Evolutionary conservation across 23 tunicate species (phyloP).

Genomic region (Halocynthia roretzi): DNA sequence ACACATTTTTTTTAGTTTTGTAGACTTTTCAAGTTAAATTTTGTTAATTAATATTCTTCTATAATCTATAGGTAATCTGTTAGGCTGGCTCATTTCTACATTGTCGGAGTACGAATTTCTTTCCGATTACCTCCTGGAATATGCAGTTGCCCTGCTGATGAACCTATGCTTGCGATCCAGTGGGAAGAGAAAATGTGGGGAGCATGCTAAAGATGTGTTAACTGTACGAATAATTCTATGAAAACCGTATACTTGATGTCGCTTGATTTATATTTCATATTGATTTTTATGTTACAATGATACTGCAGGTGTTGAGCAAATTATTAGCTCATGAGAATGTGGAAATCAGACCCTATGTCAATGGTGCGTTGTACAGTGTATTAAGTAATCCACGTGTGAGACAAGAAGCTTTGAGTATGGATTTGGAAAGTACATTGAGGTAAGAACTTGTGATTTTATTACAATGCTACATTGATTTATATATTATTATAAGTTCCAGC

Average conservation of each 20-base stretch:
- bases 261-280: not conserved
- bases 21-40: too few species aligned
- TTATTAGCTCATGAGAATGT: constrained; percentile 81
- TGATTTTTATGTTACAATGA: not conserved
- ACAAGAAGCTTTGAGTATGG: constrained; percentile 69
- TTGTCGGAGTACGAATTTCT: constrained; percentile 52
- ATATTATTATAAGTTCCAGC: too few species aligned
- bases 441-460: constrained; percentile 6
- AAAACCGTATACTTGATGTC: not conserved
- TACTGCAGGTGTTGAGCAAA: constrained; percentile 73
- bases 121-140: constrained; percentile 97
- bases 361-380: constrained; percentile 98
- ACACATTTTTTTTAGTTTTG: too few species aligned
- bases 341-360: constrained; percentile 87
- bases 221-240: constrained; percentile 21
- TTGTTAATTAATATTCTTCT: not conserved
- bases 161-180: constrained; percentile 79
- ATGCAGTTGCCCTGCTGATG: constrained; percentile 93
- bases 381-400: constrained; percentile 69
- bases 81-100: constrained; percentile 60
- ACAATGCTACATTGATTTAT: too few species aligned
- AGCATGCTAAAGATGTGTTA: constrained; percentile 58
- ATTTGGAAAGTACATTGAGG: constrained; percentile 71
- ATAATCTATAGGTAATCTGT: constrained; percentile 52
- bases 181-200: constrained; percentile 77